phyloP scores from a whole-genome alignment of 2,797 vertebrate genomes.

The Sardinella longiceps region DNA sequence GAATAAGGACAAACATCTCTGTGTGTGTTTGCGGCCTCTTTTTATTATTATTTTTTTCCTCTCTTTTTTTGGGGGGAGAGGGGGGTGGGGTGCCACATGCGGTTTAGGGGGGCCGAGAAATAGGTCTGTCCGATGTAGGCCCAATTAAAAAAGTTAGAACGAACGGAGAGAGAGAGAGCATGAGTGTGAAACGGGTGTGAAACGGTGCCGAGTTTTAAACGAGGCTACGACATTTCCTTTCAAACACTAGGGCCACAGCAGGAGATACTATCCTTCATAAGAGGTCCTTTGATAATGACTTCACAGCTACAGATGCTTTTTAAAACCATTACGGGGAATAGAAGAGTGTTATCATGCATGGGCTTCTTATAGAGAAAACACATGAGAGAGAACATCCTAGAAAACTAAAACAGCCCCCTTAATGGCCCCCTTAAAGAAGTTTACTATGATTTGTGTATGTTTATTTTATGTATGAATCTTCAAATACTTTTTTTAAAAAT shows the following conservation, averaged over 20 bases:
- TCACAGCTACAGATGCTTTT: not conserved
- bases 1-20: conserved; percentile 23
- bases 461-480: too few species aligned
- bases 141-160: conserved; percentile 85
- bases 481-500: too few species aligned
- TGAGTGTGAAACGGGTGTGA: conserved; percentile 43
- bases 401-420: too few species aligned
- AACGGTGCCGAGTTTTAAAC: conserved; percentile 32
- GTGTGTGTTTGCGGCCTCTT: conserved; percentile 40
- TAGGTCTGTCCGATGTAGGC: conserved; percentile 81
- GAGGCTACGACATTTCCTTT: not conserved
- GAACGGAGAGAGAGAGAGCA: conserved; percentile 74
- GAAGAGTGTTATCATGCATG: too few species aligned
- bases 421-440: too few species aligned
- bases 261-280: not conserved
- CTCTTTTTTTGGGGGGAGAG: conserved; percentile 35
- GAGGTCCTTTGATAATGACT: not conserved
- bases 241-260: not conserved
- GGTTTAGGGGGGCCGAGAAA: conserved; percentile 59
- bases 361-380: too few species aligned
- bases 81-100: conserved; percentile 47
- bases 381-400: too few species aligned
- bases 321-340: not conserved
- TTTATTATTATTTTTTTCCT: too few species aligned
- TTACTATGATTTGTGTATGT: too few species aligned